Conservation (phyloP, 2,888 invertebrate genomes). For the Ochropacha duplaris region DNA sequence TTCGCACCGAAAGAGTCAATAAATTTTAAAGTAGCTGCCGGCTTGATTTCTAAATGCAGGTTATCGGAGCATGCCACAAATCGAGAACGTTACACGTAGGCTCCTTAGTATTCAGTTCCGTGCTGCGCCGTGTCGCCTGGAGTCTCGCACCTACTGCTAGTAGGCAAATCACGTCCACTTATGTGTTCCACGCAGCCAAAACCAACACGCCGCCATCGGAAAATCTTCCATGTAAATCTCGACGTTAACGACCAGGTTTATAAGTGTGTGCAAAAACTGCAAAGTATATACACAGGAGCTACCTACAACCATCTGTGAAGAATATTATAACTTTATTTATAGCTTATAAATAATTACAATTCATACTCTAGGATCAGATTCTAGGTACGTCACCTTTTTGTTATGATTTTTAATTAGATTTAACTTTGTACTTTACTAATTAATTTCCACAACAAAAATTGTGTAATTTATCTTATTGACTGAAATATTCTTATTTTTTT, state of each 20-base stretch:
- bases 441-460: neutral
- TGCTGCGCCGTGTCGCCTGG: slow-evolving; percentile 61
- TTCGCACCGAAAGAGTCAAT: slow-evolving; percentile 71
- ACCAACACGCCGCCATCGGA: slow-evolving; percentile 71
- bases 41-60: slow-evolving; percentile 81
- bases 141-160: slow-evolving; percentile 65
- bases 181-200: slow-evolving; percentile 79
- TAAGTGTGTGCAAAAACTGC: slow-evolving; percentile 71
- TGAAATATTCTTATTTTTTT: neutral
- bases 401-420: too few relatives aligned
- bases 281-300: slow-evolving; percentile 38
- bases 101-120: slow-evolving; percentile 77
- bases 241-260: slow-evolving; percentile 78
- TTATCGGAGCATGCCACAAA: slow-evolving; percentile 81
- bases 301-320: neutral
- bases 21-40: slow-evolving; percentile 73
- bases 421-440: too few relatives aligned
- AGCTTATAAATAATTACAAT: neutral
- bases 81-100: slow-evolving; percentile 72
- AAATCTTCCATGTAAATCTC: slow-evolving; percentile 81
- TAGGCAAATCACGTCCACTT: slow-evolving; percentile 78
- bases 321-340: too few relatives aligned
- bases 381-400: too few relatives aligned
- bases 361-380: neutral
- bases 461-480: neutral